A percentile compares a stretch with the other conserved stretches of the same genome.
phyloP scores from a whole-genome alignment of 2,888 invertebrate genomes.

The Agriopis aurantiaria region DNA sequence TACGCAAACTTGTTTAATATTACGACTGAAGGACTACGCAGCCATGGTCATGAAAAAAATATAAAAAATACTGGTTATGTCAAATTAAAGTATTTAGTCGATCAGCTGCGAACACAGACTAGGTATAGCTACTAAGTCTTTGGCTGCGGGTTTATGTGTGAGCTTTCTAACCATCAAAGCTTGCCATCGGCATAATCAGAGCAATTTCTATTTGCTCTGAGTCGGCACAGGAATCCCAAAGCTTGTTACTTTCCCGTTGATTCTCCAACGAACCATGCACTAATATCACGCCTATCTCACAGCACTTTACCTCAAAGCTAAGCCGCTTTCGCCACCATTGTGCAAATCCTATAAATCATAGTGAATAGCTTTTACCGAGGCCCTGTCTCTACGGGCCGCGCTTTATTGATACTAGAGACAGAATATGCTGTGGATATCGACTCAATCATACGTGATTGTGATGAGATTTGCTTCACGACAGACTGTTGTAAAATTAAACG shows the following conservation, averaged over 20 bases:
- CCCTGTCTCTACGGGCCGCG: slow-evolving; percentile 3
- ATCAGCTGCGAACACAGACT: no score
- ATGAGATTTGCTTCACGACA: background rate
- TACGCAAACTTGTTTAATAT: no score
- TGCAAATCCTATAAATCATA: slow-evolving; percentile 18
- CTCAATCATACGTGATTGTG: slow-evolving; percentile 3
- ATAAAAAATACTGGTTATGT: no score
- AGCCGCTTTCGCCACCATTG: slow-evolving; percentile 14
- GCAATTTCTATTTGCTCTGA: no score
- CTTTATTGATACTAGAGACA: slow-evolving; percentile 1
- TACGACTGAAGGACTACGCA: no score
- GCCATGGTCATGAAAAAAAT: no score
- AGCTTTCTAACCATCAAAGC: no score
- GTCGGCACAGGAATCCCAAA: background rate
- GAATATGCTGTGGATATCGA: slow-evolving; percentile 2
- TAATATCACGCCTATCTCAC: slow-evolving; percentile 16
- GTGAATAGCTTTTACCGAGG: slow-evolving; percentile 16
- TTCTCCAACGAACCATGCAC: slow-evolving; percentile 17
- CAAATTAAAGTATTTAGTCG: no score
- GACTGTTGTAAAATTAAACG: slow-evolving; percentile 1
- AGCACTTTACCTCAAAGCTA: slow-evolving; percentile 21
- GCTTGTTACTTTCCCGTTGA: background rate
- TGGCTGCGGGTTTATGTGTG: no score
- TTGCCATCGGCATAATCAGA: no score
- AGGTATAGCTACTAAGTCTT: no score